These are phyloP conservation scores for Brachionus manjavacas DNA, from an alignment of 1,140 invertebrate species.

Conservation along the genomic window DNA sequence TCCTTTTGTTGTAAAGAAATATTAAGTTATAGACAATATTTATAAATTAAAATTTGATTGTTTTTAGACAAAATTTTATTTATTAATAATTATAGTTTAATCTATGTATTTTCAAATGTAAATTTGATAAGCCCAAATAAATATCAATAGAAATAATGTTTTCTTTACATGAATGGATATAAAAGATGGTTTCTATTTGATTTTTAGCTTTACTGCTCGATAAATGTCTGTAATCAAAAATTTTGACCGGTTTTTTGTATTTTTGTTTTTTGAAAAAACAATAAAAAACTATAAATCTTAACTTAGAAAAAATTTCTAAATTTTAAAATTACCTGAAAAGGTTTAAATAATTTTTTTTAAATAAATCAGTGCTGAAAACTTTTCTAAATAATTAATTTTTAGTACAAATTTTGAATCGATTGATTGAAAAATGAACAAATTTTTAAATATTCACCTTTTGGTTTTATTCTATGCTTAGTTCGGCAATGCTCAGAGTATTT, in stretches of 20 bases:
- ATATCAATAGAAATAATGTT: background rate
- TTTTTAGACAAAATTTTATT: background rate
- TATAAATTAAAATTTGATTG: background rate
- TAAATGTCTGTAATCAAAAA: too few species aligned
- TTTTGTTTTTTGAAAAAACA: too few species aligned
- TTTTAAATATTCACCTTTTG: background rate
- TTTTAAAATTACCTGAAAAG: too few species aligned
- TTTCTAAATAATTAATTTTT: background rate
- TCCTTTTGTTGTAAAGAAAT: background rate
- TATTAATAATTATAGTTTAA: background rate
- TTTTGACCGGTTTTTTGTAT: too few species aligned
- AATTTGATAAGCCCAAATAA: background rate
- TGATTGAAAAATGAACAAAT: background rate
- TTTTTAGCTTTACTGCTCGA: too few species aligned
- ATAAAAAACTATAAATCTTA: too few species aligned
- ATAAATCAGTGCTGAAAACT: too few species aligned
- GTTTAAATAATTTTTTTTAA: too few species aligned
- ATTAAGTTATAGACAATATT: background rate
- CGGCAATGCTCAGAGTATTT: background rate
- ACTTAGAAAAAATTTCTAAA: too few species aligned
- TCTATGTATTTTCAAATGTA: background rate
- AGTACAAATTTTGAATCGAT: background rate
- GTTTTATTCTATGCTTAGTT: conserved; percentile 28
- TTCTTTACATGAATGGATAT: background rate
- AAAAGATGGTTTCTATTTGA: too few species aligned